Percentiles rank a stretch among this genome's conserved stretches.
Evolutionary conservation across 2,113 vertebrate species (phyloP).

Genomic region (Salvator merianae): DNA sequence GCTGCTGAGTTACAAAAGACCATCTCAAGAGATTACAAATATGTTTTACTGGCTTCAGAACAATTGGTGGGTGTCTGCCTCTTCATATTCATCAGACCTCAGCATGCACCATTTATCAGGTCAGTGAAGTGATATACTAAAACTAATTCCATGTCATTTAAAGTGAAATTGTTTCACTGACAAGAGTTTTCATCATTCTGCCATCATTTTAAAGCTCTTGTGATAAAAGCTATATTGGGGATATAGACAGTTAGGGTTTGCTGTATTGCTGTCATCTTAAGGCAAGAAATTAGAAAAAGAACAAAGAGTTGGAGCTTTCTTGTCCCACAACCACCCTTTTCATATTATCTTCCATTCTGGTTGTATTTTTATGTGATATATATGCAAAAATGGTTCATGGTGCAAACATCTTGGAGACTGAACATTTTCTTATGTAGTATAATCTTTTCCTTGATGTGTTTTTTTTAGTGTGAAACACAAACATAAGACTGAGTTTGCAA

Average conservation of each 20-base stretch:
- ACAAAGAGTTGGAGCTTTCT: not conserved
- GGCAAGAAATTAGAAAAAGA: not conserved
- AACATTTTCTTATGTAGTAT: not conserved
- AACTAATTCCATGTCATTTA: not conserved
- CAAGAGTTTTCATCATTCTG: not conserved
- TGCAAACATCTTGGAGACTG: too few species aligned
- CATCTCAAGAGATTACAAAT: conserved; percentile 94
- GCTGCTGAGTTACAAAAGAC: conserved; percentile 96
- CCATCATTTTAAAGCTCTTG: not conserved
- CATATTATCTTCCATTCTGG: too few species aligned
- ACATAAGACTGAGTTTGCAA: not conserved
- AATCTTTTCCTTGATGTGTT: not conserved
- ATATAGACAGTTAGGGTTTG: not conserved
- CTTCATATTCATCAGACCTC: conserved; percentile 95
- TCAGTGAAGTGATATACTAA: conserved; percentile 60
- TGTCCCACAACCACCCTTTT: not conserved
- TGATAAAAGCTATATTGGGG: not conserved
- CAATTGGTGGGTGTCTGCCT: conserved; percentile 97
- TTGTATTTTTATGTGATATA: not conserved
- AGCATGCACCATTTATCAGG: conserved; percentile 97
- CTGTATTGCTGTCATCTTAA: not conserved
- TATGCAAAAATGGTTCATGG: not conserved
- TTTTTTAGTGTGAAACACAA: not conserved
- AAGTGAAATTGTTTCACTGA: not conserved
- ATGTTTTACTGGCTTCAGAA: conserved; percentile 95